A percentile compares a stretch with the other conserved stretches of the same genome.
These are phyloP conservation scores for Gallinago jamesoni DNA, from an alignment of 2,113 vertebrate species.

Conservation along the genomic window DNA sequence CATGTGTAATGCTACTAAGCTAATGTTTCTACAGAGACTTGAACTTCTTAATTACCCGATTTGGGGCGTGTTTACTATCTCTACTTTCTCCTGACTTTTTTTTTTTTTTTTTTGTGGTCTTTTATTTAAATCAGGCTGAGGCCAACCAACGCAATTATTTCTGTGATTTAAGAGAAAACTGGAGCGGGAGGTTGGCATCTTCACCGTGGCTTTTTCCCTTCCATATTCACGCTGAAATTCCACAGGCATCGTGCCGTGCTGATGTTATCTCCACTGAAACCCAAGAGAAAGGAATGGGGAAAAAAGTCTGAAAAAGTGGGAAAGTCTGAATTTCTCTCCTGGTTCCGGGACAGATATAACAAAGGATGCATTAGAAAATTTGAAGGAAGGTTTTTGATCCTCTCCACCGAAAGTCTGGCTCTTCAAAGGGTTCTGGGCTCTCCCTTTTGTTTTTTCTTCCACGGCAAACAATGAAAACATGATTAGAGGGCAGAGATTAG, in stretches of 20 bases:
- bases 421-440: background rate
- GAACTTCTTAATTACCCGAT: background rate
- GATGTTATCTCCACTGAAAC: background rate
- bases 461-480: background rate
- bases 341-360: background rate
- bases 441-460: background rate
- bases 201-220: background rate
- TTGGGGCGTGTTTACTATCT: background rate
- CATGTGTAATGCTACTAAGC: background rate
- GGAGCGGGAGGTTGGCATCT: background rate
- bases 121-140: background rate
- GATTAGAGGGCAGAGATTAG: background rate
- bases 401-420: accelerated
- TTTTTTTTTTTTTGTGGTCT: background rate
- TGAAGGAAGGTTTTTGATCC: background rate
- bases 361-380: too few relatives aligned
- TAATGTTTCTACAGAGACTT: background rate
- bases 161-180: background rate
- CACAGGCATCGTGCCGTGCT: accelerated
- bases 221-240: background rate
- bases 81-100: background rate
- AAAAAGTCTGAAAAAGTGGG: background rate
- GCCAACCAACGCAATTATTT: background rate
- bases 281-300: background rate
- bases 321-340: background rate